Conservation (phyloP, 2,113 vertebrate species). For the Gallinago undulata region DNA sequence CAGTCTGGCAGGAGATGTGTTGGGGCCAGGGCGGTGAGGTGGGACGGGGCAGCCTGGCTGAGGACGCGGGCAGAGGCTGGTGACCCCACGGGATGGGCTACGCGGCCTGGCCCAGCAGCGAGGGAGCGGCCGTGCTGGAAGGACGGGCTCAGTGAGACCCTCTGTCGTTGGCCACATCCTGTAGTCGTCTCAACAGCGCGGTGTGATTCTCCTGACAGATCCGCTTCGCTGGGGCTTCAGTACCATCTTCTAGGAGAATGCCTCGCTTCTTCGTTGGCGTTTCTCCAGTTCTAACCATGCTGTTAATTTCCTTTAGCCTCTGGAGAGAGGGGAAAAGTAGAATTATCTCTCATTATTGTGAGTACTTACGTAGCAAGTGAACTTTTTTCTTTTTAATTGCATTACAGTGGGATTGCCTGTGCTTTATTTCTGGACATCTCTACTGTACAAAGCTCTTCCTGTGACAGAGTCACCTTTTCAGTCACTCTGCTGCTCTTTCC, state of each 20-base stretch:
- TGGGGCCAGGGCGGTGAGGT: fast-evolving
- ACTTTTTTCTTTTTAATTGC: neutral
- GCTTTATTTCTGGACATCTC: neutral
- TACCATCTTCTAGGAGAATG: constrained; percentile 84
- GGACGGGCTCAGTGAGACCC: constrained; percentile 80
- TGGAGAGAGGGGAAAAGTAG: neutral
- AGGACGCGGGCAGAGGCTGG: neutral
- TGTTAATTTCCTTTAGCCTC: constrained; percentile 93
- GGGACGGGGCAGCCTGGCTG: neutral
- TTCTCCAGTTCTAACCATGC: constrained; percentile 92
- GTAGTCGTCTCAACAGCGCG: constrained; percentile 84
- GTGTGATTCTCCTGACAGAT: constrained; percentile 90
- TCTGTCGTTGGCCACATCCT: constrained; percentile 92
- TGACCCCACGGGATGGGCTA: fast-evolving
- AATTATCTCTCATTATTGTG: neutral
- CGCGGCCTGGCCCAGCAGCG: neutral
- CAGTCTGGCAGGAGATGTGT: neutral
- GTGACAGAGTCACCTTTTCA: no score
- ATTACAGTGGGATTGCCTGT: fast-evolving
- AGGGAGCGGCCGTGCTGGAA: neutral
- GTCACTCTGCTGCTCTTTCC: no score
- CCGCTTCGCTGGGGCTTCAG: constrained; percentile 87
- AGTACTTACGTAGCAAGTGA: neutral
- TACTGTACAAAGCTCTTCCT: no score
- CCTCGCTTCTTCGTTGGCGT: constrained; percentile 90